Base-by-base conservation (phyloP, 2,113 vertebrate species). In the Meleagris gallopavo region DNA sequence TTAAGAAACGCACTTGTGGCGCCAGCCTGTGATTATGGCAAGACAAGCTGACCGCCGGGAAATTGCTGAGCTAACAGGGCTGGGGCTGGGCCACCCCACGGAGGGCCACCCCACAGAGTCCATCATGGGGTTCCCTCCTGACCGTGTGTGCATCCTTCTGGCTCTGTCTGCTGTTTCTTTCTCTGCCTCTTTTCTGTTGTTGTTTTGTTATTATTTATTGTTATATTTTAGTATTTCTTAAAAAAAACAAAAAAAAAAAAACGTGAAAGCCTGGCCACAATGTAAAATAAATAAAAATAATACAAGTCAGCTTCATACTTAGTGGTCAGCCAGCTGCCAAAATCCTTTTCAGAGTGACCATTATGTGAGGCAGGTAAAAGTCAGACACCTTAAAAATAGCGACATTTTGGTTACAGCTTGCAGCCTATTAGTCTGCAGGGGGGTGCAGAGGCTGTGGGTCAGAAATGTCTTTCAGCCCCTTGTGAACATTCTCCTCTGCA, bases 21-120 rank as follows among this genome's bases (percentile, higher is more conserved):
- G 97, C 98, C 98, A 99, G 98, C 67, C 30, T 98, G 97, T 98
- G 98, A 99, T 99, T 99, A 98, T 99, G 99, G 99, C 97, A 99
- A 99, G 99, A 99, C 98, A 11, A 98, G 95, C 98, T 98, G 98
- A 99, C 99, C 98, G 97, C 98, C 88, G 96, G 96, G 98, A 99
- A 99, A 99, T 97, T 98, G 98, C 98, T 99, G 98, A 99, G 98
- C 98, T 98, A 98, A 98, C 98, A 98, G 97, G 97, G 98, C 95
- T 74, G 90, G 97, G 96, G 97, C 94, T 11, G 21, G 96, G 95
- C 86, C 97, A 94, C 94, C 95, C 81, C 60, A 89, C 69, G 62
- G 77, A 75, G 90, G 96, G 97, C 97, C 96, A 77, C 96, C 91
- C 21, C 84, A 86, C 94, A 58, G 55, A 19, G 9, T 19, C 55